Conservation (phyloP, 2,113 vertebrate species). For the Oreochromis spilurus region DNA sequence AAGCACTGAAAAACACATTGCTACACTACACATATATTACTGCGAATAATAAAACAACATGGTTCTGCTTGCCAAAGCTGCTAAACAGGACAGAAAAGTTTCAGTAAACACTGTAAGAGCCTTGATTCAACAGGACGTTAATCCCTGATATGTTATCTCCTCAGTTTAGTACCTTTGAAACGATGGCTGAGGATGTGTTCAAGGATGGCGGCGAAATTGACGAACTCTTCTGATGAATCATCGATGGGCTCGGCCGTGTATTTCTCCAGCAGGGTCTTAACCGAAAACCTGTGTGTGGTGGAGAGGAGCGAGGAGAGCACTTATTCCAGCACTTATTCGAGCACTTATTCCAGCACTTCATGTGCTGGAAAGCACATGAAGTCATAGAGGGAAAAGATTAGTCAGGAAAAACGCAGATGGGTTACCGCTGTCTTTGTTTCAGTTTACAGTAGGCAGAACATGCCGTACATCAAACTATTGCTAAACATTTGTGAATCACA, state of each 20-base stretch:
- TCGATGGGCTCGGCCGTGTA: slow-evolving; percentile 93
- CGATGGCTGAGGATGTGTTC: slow-evolving; percentile 96
- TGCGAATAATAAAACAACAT: background rate
- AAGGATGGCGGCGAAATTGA: slow-evolving; percentile 92
- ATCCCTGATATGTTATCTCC: background rate
- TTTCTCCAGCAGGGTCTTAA: slow-evolving; percentile 92
- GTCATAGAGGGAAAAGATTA: background rate
- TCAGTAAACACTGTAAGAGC: background rate
- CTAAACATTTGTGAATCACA: background rate
- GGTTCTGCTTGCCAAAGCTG: background rate
- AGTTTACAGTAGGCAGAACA: background rate
- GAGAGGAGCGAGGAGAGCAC: background rate
- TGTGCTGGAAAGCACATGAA: background rate
- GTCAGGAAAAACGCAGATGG: background rate
- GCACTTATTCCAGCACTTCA: background rate
- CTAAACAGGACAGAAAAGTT: background rate
- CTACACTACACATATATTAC: background rate
- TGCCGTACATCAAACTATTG: background rate
- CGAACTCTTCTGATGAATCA: slow-evolving; percentile 93
- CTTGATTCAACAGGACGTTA: background rate
- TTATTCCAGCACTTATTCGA: background rate
- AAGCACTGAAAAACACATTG: background rate
- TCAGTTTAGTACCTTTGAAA: slow-evolving; percentile 80
- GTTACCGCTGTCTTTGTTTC: background rate
- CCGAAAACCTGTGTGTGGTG: slow-evolving; percentile 76